Percentiles rank a stretch among this genome's conserved stretches.
These are phyloP conservation scores for Vannuccia rotundouncinata DNA, from an alignment of 2,888 invertebrate species.

Conservation along the genomic window DNA sequence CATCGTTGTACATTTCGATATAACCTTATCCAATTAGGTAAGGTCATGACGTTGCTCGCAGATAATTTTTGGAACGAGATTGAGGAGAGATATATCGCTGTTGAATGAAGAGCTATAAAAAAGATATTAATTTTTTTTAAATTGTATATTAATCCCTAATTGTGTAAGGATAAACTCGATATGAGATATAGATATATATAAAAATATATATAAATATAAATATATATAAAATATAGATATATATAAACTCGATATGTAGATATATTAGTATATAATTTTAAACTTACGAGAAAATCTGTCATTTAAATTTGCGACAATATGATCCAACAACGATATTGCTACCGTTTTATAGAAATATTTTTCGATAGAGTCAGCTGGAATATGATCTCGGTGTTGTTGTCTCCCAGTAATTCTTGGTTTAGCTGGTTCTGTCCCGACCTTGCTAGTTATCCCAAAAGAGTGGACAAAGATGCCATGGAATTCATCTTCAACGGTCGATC, in stretches of 20 bases:
- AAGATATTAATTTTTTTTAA: conserved; percentile 1
- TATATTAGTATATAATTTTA: conserved; percentile 20
- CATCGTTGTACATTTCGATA: conserved; percentile 18
- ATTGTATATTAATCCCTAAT: conserved; percentile 8
- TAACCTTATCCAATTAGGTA: conserved; percentile 15
- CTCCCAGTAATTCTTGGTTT: conserved; percentile 1
- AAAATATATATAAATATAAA: no score
- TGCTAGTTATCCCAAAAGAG: conserved; percentile 12
- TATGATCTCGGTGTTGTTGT: conserved; percentile 14
- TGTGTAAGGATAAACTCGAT: conserved; percentile 22
- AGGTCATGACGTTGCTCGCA: conserved; percentile 18
- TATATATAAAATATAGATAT: no score
- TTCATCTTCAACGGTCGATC: conserved; percentile 11
- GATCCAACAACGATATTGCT: conserved; percentile 12
- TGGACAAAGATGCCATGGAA: conserved; percentile 22
- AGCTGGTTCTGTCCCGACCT: conserved; percentile 17
- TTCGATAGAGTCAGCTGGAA: conserved; percentile 5
- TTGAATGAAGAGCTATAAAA: conserved; percentile 20
- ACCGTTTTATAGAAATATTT: conserved; percentile 1
- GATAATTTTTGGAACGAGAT: conserved; percentile 23
- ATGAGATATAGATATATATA: no score
- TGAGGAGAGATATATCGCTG: background rate
- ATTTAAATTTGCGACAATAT: conserved; percentile 16
- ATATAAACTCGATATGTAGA: no score
- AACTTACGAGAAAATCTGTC: conserved; percentile 26